phyloP scores from a whole-genome alignment of 1,140 invertebrate genomes.

The Anastrepha ludens region DNA sequence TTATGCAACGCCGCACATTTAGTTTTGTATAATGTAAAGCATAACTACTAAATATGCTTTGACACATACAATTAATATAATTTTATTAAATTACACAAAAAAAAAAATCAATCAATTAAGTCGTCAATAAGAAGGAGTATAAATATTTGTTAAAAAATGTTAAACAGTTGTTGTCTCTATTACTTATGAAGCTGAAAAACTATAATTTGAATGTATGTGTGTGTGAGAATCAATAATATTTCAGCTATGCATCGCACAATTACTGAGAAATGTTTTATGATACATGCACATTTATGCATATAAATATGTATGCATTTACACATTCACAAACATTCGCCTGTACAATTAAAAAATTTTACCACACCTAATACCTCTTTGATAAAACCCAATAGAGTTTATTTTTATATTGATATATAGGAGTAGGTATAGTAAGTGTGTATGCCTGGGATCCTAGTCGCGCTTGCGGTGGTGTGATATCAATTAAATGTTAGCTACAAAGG shows the following conservation, averaged over 20 bases:
- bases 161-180: not conserved
- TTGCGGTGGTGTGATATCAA: not conserved
- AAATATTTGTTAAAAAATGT: conserved; percentile 1
- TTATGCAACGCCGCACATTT: not conserved
- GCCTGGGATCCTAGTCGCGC: not conserved
- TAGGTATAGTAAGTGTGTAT: not conserved
- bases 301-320: not conserved
- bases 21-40: not conserved
- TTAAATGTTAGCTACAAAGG: not conserved
- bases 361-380: too few species aligned
- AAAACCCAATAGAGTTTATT: too few species aligned
- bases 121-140: not conserved
- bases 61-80: not conserved
- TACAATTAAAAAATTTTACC: too few species aligned
- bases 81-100: not conserved
- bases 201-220: not conserved
- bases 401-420: too few species aligned
- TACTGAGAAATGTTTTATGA: too few species aligned
- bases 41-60: not conserved
- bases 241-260: not conserved
- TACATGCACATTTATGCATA: not conserved
- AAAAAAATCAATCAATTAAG: not conserved
- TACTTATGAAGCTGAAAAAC: not conserved
- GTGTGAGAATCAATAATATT: not conserved
- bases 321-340: too few species aligned